These are phyloP conservation scores for Drosophila acutilabella DNA, from an alignment of 2,888 invertebrate species.

Conservation along the genomic window DNA sequence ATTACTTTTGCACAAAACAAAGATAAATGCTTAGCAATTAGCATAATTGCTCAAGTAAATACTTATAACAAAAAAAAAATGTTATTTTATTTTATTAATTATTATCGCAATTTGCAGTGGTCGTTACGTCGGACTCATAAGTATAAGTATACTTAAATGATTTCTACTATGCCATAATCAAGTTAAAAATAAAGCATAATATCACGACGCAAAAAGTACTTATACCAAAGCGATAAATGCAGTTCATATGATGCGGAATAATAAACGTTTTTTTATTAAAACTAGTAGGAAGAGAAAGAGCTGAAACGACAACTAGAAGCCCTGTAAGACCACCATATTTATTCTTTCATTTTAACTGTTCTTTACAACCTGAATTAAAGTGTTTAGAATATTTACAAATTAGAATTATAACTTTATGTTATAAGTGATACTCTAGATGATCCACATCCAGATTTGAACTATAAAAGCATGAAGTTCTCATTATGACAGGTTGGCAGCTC, in stretches of 20 bases:
- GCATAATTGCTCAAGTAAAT: conserved; percentile 39
- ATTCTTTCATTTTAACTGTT: too few species aligned
- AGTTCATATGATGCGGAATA: conserved; percentile 38
- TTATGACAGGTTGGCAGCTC: too few species aligned
- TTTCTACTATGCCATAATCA: conserved; percentile 58
- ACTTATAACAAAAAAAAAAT: conserved; percentile 19
- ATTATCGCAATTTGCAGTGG: conserved; percentile 38
- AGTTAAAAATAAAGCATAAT: conserved; percentile 72
- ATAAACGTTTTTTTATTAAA: conserved; percentile 12
- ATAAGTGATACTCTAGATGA: too few species aligned
- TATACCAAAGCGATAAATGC: conserved; percentile 52
- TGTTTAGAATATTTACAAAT: too few species aligned
- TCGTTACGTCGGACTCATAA: conserved; percentile 13
- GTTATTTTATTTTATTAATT: conserved; percentile 50
- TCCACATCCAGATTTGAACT: too few species aligned
- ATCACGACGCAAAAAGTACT: conserved; percentile 45
- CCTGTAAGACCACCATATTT: too few species aligned
- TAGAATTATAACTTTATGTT: too few species aligned
- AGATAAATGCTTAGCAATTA: conserved; percentile 44
- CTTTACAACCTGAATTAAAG: too few species aligned
- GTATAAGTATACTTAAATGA: conserved; percentile 4
- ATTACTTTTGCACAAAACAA: conserved; percentile 16
- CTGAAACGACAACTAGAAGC: not conserved
- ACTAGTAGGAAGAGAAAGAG: not conserved
- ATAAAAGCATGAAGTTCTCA: too few species aligned